phyloP scores from a whole-genome alignment of 2,888 invertebrate species.

The Caradrina kadenii region DNA sequence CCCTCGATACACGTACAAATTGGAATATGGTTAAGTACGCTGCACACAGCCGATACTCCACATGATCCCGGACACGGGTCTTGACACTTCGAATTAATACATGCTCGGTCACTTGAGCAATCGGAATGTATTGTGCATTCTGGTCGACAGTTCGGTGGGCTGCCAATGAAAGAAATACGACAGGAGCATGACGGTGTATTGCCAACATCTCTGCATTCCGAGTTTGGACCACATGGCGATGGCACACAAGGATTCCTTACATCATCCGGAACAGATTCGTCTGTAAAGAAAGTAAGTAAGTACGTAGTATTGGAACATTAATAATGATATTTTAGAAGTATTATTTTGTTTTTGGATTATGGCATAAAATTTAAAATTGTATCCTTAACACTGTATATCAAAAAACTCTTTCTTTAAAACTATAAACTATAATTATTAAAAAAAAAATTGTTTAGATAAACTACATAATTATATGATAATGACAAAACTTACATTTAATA shows the following conservation, averaged over 20 bases:
- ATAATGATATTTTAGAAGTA: neutral
- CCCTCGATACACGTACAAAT: constrained; percentile 93
- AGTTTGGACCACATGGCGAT: constrained; percentile 92
- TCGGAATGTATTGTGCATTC: constrained; percentile 94
- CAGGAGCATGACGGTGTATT: constrained; percentile 92
- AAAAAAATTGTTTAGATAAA: neutral
- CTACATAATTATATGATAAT: neutral
- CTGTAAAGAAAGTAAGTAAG: constrained; percentile 69
- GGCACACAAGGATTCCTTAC: constrained; percentile 90
- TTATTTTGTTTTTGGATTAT: neutral
- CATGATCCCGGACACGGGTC: constrained; percentile 96
- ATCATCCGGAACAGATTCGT: constrained; percentile 74
- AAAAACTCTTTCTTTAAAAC: neutral
- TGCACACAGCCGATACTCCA: constrained; percentile 91
- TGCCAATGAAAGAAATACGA: constrained; percentile 92
- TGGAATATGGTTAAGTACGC: constrained; percentile 93
- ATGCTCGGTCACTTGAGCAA: constrained; percentile 93
- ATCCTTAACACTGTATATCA: neutral
- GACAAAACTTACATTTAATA: constrained; percentile 75
- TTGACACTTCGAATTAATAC: constrained; percentile 93
- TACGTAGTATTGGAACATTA: neutral
- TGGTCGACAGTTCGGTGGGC: constrained; percentile 93
- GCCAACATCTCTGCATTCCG: constrained; percentile 91
- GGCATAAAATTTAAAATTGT: neutral
- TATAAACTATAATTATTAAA: neutral